These are phyloP conservation scores for Rhinolophus sinicus DNA, from an alignment of 2,113 vertebrate genomes.

Conservation along the genomic window DNA sequence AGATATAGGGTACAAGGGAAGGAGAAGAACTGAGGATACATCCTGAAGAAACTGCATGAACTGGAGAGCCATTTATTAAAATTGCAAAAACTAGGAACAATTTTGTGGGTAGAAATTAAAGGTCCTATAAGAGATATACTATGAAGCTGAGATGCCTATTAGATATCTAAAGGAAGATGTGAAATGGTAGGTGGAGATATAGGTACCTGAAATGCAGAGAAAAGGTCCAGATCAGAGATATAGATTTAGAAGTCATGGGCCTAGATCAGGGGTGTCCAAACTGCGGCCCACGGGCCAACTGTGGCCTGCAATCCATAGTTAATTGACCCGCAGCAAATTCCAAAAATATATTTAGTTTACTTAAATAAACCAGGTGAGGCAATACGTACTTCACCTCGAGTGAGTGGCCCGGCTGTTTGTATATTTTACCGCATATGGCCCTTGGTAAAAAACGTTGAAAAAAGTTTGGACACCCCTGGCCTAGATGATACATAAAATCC, in stretches of 20 bases:
- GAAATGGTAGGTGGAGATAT: not conserved
- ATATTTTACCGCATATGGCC: too few relatives aligned
- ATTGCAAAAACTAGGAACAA: not conserved
- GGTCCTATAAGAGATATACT: not conserved
- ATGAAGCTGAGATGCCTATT: slow-evolving; percentile 10
- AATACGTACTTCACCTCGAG: too few relatives aligned
- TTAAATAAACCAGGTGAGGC: too few relatives aligned
- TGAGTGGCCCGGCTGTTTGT: too few relatives aligned
- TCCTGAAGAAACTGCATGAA: not conserved
- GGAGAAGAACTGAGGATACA: not conserved
- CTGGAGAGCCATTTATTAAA: not conserved
- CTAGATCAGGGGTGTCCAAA: not conserved
- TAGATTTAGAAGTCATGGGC: not conserved
- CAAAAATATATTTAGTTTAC: too few relatives aligned
- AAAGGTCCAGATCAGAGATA: slow-evolving; percentile 21
- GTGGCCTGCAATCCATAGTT: too few relatives aligned
- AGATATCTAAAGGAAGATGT: not conserved
- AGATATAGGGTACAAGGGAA: not conserved
- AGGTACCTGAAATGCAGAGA: not conserved
- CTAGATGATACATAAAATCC: slow-evolving; percentile 44
- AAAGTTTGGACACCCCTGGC: too few relatives aligned
- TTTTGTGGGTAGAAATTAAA: slow-evolving; percentile 41
- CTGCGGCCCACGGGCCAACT: too few relatives aligned
- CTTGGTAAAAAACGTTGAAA: too few relatives aligned
- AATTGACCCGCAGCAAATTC: too few relatives aligned